Conservation (phyloP, 2,888 invertebrate species). For the Xestobium rufovillosum region DNA sequence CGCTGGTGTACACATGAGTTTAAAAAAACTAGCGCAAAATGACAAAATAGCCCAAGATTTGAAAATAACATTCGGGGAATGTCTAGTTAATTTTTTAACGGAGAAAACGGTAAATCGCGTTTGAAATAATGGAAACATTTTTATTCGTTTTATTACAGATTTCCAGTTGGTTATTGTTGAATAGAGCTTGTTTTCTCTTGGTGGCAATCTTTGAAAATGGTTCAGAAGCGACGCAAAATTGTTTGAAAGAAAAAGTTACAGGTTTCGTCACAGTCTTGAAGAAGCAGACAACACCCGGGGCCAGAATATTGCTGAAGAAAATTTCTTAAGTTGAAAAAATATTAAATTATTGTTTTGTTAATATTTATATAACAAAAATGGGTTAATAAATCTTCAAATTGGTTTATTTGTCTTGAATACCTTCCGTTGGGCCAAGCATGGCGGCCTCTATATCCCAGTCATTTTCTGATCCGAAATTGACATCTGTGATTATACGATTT, state of each 20-base stretch:
- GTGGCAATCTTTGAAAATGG: slow-evolving; percentile 60
- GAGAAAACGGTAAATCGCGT: slow-evolving; percentile 47
- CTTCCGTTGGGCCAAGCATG: too few species aligned
- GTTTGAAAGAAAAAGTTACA: slow-evolving; percentile 47
- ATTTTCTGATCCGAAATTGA: too few species aligned
- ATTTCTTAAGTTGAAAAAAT: too few species aligned
- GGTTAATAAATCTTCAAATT: too few species aligned
- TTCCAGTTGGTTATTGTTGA: slow-evolving; percentile 58
- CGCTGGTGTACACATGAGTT: slow-evolving; percentile 64
- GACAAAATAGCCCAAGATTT: slow-evolving; percentile 48
- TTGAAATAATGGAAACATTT: slow-evolving; percentile 8
- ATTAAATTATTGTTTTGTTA: too few species aligned
- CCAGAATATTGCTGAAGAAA: slow-evolving; percentile 57
- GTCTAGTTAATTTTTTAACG: slow-evolving; percentile 48
- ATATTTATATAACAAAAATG: too few species aligned
- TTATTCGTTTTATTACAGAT: slow-evolving; percentile 45
- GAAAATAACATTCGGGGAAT: slow-evolving; percentile 51
- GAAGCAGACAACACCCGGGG: slow-evolving; percentile 51
- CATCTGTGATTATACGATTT: too few species aligned
- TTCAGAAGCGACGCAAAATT: slow-evolving; percentile 39
- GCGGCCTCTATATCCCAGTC: too few species aligned
- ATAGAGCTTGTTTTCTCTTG: slow-evolving; percentile 71
- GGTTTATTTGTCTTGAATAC: too few species aligned
- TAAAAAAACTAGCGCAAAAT: slow-evolving; percentile 65
- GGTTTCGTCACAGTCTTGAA: slow-evolving; percentile 44